Evolutionary conservation across 1,140 invertebrate species (phyloP), one percentile per base, ranked within the genome.

Genomic region (Neotoxoptera formosana): DNA sequence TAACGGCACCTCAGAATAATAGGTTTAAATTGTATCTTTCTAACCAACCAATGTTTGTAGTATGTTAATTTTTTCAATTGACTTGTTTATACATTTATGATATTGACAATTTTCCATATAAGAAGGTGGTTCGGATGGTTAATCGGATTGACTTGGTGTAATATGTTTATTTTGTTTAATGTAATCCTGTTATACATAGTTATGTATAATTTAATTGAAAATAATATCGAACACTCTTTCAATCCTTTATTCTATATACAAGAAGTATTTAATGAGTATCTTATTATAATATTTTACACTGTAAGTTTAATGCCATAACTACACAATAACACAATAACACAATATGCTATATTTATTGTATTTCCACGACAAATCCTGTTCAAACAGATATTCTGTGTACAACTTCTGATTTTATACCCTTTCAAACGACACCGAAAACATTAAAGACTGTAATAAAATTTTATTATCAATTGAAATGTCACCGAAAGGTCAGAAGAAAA

Each of bases 401-500:
- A 25, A 81, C n/a, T 92, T 51, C 21, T 83, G 60, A 81, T 83
- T 93, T 51, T 53, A 34, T 56, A 53, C 76, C 91, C 91, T 83
- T 84, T 84, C 48, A 53, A 86, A 93, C 25, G 81, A 86, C 91
- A 93, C 36, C 51, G 7, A 53, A 93, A 53, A 17, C 76, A 83
- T 84, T 53, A 51, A 92, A 53, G 81, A 86, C 48, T 84, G 23
- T 93, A 93, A 93, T 93, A 93, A 84, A 93, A 93, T 93, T 84
- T 86, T 93, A 93, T 93, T 86, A 86, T 41, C 91, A 86, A 93
- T 93, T 83, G 91, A 93, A 93, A 93, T 93, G 91, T 93, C 91
- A 93, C 51, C 25, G 11, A 93, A 93, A 93, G 91, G 91, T 93
- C 81, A 93, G 47, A 86, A 83, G 34, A 83, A 93, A 93, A 93